Conservation (phyloP, 2,797 vertebrate species). For the Hydrocynus forskahlii region DNA sequence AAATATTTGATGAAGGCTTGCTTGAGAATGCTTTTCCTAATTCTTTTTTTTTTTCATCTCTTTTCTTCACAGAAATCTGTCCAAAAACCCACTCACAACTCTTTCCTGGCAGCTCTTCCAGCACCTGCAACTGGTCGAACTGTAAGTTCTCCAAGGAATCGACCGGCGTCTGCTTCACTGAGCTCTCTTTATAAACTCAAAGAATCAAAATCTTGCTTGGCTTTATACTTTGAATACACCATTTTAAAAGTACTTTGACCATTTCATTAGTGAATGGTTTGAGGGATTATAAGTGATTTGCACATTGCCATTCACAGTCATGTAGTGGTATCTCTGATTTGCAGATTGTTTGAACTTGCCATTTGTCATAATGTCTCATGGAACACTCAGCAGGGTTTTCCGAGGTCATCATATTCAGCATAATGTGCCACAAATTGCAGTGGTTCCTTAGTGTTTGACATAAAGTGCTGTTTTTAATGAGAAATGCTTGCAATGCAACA, state of each 20-base stretch:
- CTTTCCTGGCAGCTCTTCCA: constrained; percentile 98
- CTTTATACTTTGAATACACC: neutral
- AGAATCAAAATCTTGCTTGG: neutral
- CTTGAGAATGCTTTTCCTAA: constrained; percentile 36
- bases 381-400: constrained; percentile 7
- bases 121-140: constrained; percentile 93
- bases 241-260: constrained; percentile 2
- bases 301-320: constrained; percentile 23
- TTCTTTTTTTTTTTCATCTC: constrained; percentile 36
- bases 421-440: neutral
- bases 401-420: constrained; percentile 18
- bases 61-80: constrained; percentile 88
- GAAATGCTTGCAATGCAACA: neutral
- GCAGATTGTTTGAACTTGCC: constrained; percentile 21
- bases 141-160: constrained; percentile 85
- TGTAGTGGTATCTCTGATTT: constrained; percentile 1
- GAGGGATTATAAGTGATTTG: constrained; percentile 19
- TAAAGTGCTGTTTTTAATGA: neutral
- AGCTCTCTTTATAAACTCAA: neutral
- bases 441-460: constrained; percentile 1
- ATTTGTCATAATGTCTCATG: constrained; percentile 16
- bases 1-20: constrained; percentile 8
- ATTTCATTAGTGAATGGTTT: constrained; percentile 1
- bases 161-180: neutral
- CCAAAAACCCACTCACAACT: constrained; percentile 93